Evolutionary conservation across 1,140 invertebrate species (phyloP), one percentile per base, ranked within the genome.

Genomic region (Sipha flava): DNA sequence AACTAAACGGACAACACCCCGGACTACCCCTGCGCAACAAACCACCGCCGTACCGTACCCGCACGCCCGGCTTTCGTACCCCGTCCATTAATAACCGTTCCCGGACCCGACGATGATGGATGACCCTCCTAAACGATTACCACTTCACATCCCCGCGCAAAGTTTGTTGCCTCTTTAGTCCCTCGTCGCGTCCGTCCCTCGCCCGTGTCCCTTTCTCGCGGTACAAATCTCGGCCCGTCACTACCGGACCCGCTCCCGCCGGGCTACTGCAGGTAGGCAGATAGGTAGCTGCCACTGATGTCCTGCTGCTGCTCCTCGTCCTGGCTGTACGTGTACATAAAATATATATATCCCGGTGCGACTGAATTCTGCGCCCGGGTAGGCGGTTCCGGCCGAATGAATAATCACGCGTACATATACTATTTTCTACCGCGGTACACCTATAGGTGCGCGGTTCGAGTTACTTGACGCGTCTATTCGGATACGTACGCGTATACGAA

Each of bases 111-210:
- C 14, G 52, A 77, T 77, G 73, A 77, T 77, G 73, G 73, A 77
- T 77, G 73, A 59, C 73, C 73, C 73, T 59, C 73, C 73, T 77
- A 77, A 77, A 77, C 73, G 73, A 77, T 77, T 77, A 77, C 52
- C 73, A 77, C 73, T 77, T 59, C 49, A 68, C 14, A 37, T 75
- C 49, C 37, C 49, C 23, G 23, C 21, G 21, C 52, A 10, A 77
- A 77, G 52, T 77, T 77, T 77, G 52, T 57, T 43, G 34, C 14
- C 40, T 70, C 66, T 70, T 70, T 70, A 47, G 66, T 37, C 31
- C 1, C 26, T 14, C n/a, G 54, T 3, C 18, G 23, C 18, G 16
- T 21, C 26, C 54, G 21, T 21, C 54, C 16, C 16, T 21, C 54
- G 3, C 14, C 16, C 57, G 26, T 29, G 16, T 49, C 31, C 43